Conservation (phyloP, 2,797 vertebrate species). For the Lerista edwardsae region DNA sequence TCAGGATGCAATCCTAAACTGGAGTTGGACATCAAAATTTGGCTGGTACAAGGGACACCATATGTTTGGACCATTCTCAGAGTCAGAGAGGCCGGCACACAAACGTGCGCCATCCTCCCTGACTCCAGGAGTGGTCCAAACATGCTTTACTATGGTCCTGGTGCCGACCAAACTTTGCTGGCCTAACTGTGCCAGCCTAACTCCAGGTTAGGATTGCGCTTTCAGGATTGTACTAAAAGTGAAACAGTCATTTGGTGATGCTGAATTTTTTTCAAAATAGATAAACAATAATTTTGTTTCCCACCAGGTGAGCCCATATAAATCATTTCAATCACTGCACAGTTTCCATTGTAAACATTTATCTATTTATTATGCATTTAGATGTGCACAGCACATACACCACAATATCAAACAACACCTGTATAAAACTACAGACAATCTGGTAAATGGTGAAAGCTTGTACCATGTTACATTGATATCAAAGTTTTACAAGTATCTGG, state of each 20-base stretch:
- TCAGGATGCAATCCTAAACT: no score
- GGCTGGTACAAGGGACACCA: no score
- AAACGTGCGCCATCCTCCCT: no score
- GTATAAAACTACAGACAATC: conserved; percentile 94
- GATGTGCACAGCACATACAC: conserved; percentile 96
- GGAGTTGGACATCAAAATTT: no score
- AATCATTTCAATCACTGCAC: conserved; percentile 32
- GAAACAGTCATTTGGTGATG: neutral
- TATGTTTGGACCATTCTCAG: no score
- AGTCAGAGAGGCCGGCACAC: no score
- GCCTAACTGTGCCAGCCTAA: no score
- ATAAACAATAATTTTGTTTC: neutral
- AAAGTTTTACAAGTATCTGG: conserved; percentile 49
- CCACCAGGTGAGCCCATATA: neutral
- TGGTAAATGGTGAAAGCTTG: conserved; percentile 61
- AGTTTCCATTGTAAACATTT: conserved; percentile 41
- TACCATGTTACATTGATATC: conserved; percentile 53
- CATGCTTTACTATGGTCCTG: no score
- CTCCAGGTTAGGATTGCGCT: no score
- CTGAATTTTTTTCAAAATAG: conserved; percentile 19
- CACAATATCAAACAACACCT: conserved; percentile 80
- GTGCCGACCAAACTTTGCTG: no score
- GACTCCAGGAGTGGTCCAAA: no score
- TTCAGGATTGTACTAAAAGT: neutral
- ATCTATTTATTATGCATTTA: conserved; percentile 74